Evolutionary conservation across 2,888 invertebrate species (phyloP).

Genomic region (Galeopsomyia nigrocyanea): DNA sequence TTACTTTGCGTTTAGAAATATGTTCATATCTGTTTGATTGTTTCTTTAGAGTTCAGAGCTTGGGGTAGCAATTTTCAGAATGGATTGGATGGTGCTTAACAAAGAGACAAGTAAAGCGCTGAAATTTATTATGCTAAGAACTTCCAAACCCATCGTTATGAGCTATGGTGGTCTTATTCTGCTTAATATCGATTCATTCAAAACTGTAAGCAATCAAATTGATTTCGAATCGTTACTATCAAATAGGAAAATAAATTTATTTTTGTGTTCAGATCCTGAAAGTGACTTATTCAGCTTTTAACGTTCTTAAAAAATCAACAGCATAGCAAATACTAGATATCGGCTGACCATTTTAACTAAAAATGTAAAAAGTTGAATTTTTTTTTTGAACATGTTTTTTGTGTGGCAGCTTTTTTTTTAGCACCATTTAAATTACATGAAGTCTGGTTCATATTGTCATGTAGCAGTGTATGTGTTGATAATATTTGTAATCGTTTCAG

Average conservation of each 20-base stretch:
- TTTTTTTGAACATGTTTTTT: too few relatives aligned
- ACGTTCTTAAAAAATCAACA: neutral
- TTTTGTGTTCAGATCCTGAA: constrained; percentile 25
- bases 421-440: too few relatives aligned
- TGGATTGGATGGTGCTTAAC: constrained; percentile 15
- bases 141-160: constrained; percentile 3
- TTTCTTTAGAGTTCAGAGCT: constrained; percentile 8
- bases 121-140: constrained; percentile 16
- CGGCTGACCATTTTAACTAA: too few relatives aligned
- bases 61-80: neutral
- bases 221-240: neutral
- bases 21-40: too few relatives aligned
- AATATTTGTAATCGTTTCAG: too few relatives aligned
- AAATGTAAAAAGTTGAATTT: too few relatives aligned
- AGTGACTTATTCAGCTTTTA: constrained; percentile 19
- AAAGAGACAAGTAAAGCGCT: neutral
- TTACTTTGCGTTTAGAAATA: too few relatives aligned
- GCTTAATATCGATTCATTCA: constrained; percentile 24
- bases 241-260: neutral
- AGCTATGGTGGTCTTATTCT: neutral
- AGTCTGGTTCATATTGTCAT: too few relatives aligned
- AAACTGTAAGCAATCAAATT: neutral
- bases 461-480: too few relatives aligned
- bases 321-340: too few relatives aligned
- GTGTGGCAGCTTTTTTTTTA: too few relatives aligned